Evolutionary conservation across 2,797 vertebrate species (phyloP), one percentile per base, ranked within the genome.

Genomic region (Bradypodion ventrale): DNA sequence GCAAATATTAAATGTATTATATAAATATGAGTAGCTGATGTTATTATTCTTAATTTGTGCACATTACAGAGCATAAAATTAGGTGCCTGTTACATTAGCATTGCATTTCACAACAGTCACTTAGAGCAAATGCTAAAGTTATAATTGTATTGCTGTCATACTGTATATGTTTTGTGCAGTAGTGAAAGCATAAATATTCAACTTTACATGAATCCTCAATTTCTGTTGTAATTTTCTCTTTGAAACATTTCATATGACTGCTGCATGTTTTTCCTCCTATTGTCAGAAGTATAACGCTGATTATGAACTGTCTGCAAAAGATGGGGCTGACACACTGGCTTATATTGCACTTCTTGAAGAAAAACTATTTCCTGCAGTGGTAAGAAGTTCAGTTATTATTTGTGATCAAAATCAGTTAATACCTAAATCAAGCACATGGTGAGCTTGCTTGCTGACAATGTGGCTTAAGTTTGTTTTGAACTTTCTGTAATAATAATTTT

Each of bases 251-350:
- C 56, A 83, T 16, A 12, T 75, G 60, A 70, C 49, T 32, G 25
- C 9, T 68, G 4, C 84, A 0, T 44, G 79, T 85, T 74, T 70
- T 83, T 88, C 75, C 92, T n/a, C 89, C 44, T 84, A 89, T 91
- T 93, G 1, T 1, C 94, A 99, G 99, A 97, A 97, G 88, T 98
- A 98, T 62, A 98, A 99, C 93, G 97, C 98, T 44, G 99, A 99
- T 94, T 98, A 97, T 94, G 97, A 98, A 81, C 94, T 99, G 88
- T 97, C 98, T 75, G 97, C 98, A 84, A 98, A 97, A 93, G 97
- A 99, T 95, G 98, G 98, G 80, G 98, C 98, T 68, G 99, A 99
- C 92, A 99, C 98, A 0, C 95, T 99, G 95, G 99, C 99, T 2
- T 99, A 98, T 90, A 97, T 99, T 42, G 98, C 99, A 75, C 94